These are phyloP conservation scores for Leptinotarsa undecemlineata DNA, from an alignment of 1,140 invertebrate genomes.

Conservation along the genomic window DNA sequence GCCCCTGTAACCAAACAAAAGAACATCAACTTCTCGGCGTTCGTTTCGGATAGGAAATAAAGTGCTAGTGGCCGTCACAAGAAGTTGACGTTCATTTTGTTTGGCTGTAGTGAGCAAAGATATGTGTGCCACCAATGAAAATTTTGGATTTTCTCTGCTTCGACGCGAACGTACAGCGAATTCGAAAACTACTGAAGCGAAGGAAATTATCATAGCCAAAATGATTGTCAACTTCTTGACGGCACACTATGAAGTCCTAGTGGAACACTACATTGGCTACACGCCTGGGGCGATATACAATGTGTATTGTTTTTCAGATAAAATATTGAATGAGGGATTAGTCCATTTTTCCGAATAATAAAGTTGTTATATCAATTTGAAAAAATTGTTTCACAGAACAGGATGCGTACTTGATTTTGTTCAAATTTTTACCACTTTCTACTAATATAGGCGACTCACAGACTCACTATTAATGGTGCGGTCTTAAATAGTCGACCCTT, in stretches of 20 bases:
- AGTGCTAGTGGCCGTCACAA: conserved; percentile 58
- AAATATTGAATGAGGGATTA: too few species aligned
- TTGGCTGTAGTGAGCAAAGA: conserved; percentile 60
- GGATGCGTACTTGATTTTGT: too few species aligned
- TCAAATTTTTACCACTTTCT: too few species aligned
- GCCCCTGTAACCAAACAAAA: conserved; percentile 90
- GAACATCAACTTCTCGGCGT: conserved; percentile 86
- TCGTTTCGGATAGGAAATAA: conserved; percentile 30
- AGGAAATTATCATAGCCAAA: conserved; percentile 59
- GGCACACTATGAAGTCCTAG: conserved; percentile 56
- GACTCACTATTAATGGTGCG: too few species aligned
- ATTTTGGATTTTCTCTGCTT: conserved; percentile 3
- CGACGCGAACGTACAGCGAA: not conserved
- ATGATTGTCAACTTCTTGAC: conserved; percentile 91
- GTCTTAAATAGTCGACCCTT: too few species aligned
- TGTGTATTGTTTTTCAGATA: too few species aligned
- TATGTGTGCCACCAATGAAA: conserved; percentile 27
- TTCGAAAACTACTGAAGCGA: not conserved
- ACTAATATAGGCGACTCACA: too few species aligned
- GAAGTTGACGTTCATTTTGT: conserved; percentile 96
- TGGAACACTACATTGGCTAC: not conserved
- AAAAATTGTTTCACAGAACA: too few species aligned
- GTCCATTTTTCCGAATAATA: too few species aligned
- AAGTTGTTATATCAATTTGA: too few species aligned
- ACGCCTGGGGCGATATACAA: not conserved